Evolutionary conservation across 2,113 vertebrate species (phyloP).

Genomic region (Pygathrix nemaeus): DNA sequence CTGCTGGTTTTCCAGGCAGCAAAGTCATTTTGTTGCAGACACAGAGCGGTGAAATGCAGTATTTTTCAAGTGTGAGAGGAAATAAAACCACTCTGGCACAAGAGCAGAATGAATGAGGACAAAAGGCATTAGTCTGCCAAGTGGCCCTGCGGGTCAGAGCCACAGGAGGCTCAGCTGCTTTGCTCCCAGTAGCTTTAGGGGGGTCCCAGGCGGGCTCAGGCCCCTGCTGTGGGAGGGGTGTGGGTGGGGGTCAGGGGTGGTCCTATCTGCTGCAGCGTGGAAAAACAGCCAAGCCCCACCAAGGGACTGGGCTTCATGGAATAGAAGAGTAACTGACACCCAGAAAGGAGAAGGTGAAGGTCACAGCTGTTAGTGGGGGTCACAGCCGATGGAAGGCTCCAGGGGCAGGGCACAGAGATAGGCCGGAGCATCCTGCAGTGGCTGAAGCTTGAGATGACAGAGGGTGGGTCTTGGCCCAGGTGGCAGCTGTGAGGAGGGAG

Average conservation of each 20-base stretch:
- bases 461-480: neutral
- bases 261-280: neutral
- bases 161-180: neutral
- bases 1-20: neutral
- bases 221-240: accelerated
- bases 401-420: neutral
- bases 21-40: neutral
- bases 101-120: neutral
- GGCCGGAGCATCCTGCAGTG: neutral
- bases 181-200: neutral
- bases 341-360: neutral
- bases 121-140: neutral
- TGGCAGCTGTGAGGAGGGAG: neutral
- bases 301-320: neutral
- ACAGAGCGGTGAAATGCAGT: neutral
- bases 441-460: neutral
- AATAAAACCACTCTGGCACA: neutral
- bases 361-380: neutral
- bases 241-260: neutral
- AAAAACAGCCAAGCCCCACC: neutral
- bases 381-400: neutral
- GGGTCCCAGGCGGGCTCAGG: neutral
- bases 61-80: conserved; percentile 32
- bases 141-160: neutral
- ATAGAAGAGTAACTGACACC: neutral